Conservation (phyloP, 2,113 vertebrate species). For the Theristicus caerulescens region DNA sequence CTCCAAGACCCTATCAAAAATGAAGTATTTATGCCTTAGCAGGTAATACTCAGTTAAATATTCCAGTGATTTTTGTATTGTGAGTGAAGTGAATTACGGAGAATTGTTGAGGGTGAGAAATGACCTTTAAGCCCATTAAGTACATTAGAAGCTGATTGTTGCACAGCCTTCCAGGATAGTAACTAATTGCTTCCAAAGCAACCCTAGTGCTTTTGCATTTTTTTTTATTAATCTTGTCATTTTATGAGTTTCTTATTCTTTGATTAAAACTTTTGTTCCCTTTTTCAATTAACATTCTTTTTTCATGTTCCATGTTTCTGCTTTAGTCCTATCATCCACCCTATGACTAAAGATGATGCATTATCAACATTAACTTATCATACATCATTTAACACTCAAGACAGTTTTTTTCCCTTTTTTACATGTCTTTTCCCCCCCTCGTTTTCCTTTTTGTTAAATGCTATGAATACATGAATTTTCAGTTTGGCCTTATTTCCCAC, state of each 20-base stretch:
- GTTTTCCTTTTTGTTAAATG: neutral
- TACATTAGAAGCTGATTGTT: constrained; percentile 22
- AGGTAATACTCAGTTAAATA: constrained; percentile 25
- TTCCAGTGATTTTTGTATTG: constrained; percentile 7
- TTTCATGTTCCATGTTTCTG: constrained; percentile 1
- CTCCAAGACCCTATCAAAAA: neutral
- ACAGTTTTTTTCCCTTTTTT: neutral
- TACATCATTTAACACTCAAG: constrained; percentile 6
- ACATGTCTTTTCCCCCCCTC: neutral
- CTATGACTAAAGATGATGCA: neutral
- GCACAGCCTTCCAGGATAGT: neutral
- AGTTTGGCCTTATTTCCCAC: neutral
- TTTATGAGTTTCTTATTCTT: neutral
- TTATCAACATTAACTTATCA: constrained; percentile 19
- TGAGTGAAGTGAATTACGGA: neutral
- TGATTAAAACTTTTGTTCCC: constrained; percentile 31
- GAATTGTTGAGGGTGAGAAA: constrained; percentile 14
- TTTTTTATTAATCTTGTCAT: constrained; percentile 3
- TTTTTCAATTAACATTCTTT: constrained; percentile 14
- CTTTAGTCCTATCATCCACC: neutral
- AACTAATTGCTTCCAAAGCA: constrained; percentile 36
- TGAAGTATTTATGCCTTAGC: neutral
- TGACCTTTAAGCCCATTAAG: constrained; percentile 48
- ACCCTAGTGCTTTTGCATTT: neutral
- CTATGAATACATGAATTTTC: neutral